A percentile compares a stretch with the other conserved stretches of the same genome.
phyloP scores from a whole-genome alignment of 1,140 invertebrate species.

The Teleogryllus occipitalis region DNA sequence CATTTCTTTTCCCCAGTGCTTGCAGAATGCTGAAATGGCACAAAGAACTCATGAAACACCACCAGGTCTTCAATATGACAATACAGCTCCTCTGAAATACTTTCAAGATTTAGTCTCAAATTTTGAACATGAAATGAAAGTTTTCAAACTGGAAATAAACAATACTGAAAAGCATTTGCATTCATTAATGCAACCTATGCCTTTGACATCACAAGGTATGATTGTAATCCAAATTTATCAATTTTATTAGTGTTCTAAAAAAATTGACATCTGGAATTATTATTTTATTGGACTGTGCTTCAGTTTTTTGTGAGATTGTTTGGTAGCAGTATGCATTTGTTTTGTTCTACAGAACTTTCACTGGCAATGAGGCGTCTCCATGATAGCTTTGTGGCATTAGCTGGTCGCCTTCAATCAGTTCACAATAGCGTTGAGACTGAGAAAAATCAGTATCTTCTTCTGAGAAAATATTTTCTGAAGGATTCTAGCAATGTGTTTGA shows the following conservation, averaged over 20 bases:
- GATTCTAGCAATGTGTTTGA: slow-evolving; percentile 74
- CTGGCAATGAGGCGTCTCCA: slow-evolving; percentile 69
- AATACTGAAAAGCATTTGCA: slow-evolving; percentile 63
- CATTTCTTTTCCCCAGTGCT: slow-evolving; percentile 37
- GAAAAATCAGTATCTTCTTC: slow-evolving; percentile 74
- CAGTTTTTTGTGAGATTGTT: not conserved
- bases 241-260: not conserved
- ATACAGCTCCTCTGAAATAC: slow-evolving; percentile 59
- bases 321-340: not conserved
- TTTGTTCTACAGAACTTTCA: slow-evolving; percentile 50
- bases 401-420: slow-evolving; percentile 70
- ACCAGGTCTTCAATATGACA: slow-evolving; percentile 66
- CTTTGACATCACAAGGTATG: slow-evolving; percentile 57
- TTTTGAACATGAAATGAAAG: slow-evolving; percentile 63
- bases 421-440: slow-evolving; percentile 61
- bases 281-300: not conserved
- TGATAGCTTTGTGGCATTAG: slow-evolving; percentile 75
- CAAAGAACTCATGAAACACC: slow-evolving; percentile 71
- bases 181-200: slow-evolving; percentile 53
- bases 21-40: slow-evolving; percentile 68
- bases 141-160: slow-evolving; percentile 62
- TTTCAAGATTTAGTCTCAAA: slow-evolving; percentile 60
- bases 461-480: slow-evolving; percentile 66
- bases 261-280: not conserved
- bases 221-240: not conserved